Evolutionary conservation across 2,888 invertebrate species (phyloP).

Genomic region (Amphipyra tragopoginis): DNA sequence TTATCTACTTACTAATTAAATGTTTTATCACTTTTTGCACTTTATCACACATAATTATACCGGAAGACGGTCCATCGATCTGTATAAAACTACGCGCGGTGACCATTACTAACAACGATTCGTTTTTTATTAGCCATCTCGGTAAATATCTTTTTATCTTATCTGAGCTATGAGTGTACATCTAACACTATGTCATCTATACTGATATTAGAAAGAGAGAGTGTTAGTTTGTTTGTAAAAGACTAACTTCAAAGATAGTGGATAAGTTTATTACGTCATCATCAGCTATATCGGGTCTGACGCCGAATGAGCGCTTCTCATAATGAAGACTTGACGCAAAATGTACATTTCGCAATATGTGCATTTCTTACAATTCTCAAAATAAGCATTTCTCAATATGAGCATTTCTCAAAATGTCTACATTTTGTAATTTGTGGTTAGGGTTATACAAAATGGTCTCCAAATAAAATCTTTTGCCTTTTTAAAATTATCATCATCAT

Average conservation of each 20-base stretch:
- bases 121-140: conserved; percentile 65
- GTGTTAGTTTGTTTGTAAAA: conserved; percentile 17
- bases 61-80: conserved; percentile 3
- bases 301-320: too few species aligned
- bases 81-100: conserved; percentile 38
- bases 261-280: too few species aligned
- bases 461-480: too few species aligned
- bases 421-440: too few species aligned
- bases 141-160: conserved; percentile 65
- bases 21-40: conserved; percentile 45
- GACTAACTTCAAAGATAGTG: neutral
- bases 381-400: too few species aligned
- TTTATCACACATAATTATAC: conserved; percentile 29
- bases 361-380: too few species aligned
- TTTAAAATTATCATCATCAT: too few species aligned
- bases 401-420: too few species aligned
- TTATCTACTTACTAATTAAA: conserved; percentile 50
- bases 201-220: conserved; percentile 6
- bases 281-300: too few species aligned
- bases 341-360: too few species aligned
- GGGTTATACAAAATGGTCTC: too few species aligned
- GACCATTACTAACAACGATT: conserved; percentile 65
- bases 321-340: too few species aligned
- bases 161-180: conserved; percentile 58
- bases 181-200: conserved; percentile 30